phyloP scores from a whole-genome alignment of 2,113 vertebrate species.

The Platysternon megacephalum region DNA sequence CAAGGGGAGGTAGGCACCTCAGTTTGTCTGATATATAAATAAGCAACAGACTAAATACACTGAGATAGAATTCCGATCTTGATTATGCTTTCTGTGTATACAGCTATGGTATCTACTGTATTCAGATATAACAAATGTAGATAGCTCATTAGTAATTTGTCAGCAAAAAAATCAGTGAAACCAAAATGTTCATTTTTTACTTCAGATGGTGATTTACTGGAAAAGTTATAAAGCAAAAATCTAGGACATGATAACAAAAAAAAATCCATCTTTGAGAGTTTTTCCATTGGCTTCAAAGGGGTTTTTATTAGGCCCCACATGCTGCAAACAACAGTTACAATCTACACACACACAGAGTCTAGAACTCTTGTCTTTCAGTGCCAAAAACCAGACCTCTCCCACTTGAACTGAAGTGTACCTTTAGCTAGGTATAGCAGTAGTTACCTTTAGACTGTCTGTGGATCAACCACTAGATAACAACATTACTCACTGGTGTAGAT shows the following conservation, averaged over 20 bases:
- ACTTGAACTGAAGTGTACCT: neutral
- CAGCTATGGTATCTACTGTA: neutral
- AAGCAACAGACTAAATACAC: neutral
- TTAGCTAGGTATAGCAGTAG: neutral
- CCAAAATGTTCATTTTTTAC: neutral
- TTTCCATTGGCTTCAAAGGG: neutral
- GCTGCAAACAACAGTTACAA: neutral
- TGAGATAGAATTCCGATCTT: neutral
- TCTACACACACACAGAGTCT: neutral
- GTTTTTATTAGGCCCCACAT: neutral
- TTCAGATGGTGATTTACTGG: neutral
- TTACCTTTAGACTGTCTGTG: neutral
- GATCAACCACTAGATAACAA: neutral
- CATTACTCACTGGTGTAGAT: neutral
- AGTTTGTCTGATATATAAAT: neutral
- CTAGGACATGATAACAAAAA: neutral
- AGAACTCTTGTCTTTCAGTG: neutral
- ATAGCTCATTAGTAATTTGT: neutral
- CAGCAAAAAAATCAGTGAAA: neutral
- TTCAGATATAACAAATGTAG: neutral
- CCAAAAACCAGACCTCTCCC: neutral
- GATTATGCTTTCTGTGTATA: neutral
- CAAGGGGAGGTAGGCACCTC: neutral
- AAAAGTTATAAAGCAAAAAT: neutral
- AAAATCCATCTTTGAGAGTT: neutral